These are phyloP conservation scores for Arbacia lixula DNA, from an alignment of 53 echinoderm and acorn worm species.

Conservation along the genomic window DNA sequence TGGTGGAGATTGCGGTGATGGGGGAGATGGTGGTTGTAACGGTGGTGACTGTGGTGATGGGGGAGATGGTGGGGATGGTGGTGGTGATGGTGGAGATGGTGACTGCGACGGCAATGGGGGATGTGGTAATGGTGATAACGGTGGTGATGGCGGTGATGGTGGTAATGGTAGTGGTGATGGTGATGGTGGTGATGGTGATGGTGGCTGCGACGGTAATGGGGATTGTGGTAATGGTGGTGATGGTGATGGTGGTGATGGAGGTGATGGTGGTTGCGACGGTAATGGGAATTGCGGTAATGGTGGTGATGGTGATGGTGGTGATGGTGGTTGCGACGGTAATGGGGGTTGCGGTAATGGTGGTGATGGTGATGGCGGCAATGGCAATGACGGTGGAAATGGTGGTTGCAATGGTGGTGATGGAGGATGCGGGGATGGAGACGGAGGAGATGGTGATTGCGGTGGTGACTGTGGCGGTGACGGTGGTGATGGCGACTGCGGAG, in stretches of 20 bases:
- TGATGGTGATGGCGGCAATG: conserved; percentile 12
- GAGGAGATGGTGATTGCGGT: not conserved
- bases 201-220: not conserved
- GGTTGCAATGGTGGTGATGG: not conserved
- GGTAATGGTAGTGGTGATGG: not conserved
- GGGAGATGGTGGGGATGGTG: not conserved
- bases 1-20: not conserved
- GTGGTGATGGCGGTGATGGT: not conserved
- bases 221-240: not conserved
- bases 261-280: not conserved
- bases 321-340: not conserved
- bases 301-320: not conserved
- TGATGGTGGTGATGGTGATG: not conserved
- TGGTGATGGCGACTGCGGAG: conserved; percentile 10
- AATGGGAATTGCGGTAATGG: not conserved
- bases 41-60: not conserved
- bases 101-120: not conserved
- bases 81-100: not conserved
- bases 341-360: not conserved
- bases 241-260: conserved; percentile 5
- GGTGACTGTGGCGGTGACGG: not conserved
- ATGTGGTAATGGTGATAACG: not conserved
- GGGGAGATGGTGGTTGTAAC: not conserved
- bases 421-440: conserved; percentile 5
- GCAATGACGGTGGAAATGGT: not conserved